Evolutionary conservation across 2,113 vertebrate species (phyloP), one percentile per base, ranked within the genome.

Genomic region (Lagopus muta): DNA sequence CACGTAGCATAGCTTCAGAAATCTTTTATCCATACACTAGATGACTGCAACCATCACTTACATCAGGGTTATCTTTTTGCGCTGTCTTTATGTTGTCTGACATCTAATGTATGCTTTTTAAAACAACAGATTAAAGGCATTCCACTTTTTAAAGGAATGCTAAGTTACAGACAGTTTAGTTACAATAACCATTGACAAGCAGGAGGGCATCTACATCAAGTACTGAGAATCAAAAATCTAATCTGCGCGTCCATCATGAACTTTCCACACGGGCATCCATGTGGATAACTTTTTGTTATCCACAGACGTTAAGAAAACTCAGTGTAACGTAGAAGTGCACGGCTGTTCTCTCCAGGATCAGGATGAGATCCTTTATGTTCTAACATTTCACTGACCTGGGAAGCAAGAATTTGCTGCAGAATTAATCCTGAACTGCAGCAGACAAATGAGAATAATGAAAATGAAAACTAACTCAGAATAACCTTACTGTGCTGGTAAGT

Each of bases 1-100:
- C 86, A 94, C 81, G 74, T 82, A 91, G 76, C 45, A 74, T 38
- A 86, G 47, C 62, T 64, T 70, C 88, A 65, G 71, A 93, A 95
- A 93, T 84, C 72, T 96, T 92, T 90, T 92, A 77, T 84, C 92
- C 88, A 45, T 74, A 71, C 22, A 24, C 64, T 55, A 84, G 67
- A 70, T 60, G 88, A 87, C 77, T 88, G 67, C 74, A 92, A 86
- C 42, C 61, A 83, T 77, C 74, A 88, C 76, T 66, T 79, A 90
- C 45, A 78, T 58, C 40, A 84, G 42, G 48, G 64, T 83, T 75
- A 92, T 86, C 60, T 38, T 48, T 42, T 79, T 50, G 7, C n/a
- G 55, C 57, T 76, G 67, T 73, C 82, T 92, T 88, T 71, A 84
- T 79, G 83, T 76, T 66, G 74, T 20, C 82, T 80, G 57, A 90